Evolutionary conservation across 2,888 invertebrate species (phyloP), one percentile per base, ranked within the genome.

Genomic region (Arge pagana): DNA sequence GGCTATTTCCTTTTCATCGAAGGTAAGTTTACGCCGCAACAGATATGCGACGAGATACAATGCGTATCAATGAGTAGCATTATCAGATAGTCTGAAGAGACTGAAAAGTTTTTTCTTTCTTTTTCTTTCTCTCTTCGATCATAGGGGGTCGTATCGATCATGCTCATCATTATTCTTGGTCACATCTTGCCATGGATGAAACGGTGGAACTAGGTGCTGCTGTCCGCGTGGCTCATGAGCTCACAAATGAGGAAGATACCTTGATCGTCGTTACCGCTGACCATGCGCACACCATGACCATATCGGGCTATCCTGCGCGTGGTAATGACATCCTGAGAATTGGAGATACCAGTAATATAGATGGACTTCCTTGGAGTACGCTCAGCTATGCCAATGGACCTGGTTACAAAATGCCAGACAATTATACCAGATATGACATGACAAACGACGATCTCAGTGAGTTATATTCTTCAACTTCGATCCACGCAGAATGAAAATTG

Each of bases 211-310:
- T 91, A 67, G 82, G 87, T 24, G 82, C 86, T 59, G 88, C 93
- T 1, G 80, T 90, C 10, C 67, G 81, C 55, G 78, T 76, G 61
- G 87, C 90, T 0, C 69, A 79, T 48, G 70, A 80, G 2, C 64
- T 88, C 58, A 86, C 87, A 1, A 78, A 78, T 48, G 75, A 78
- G 11, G 76, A 83, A 35, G 90, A 93, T 18, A 93, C 93, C 0
- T 74, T 94, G 2, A 85, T 92, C 19, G 83, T 93, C 0, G 91
- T 89, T 10, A 89, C 85, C 0, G 80, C 90, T 0, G 90, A 91
- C 72, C 91, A 91, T 68, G 85, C 88, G 0, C 90, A 90, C 63
- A 87, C 88, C 0, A 85, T 91, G 85, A 84, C 85, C 0, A 82
- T 89, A 23, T 84, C 84, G 42, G 92, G 92, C 0, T 91, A 92